Evolutionary conservation across 2,113 vertebrate species (phyloP), one percentile per base, ranked within the genome.

Genomic region (Acrocephalus kingi): DNA sequence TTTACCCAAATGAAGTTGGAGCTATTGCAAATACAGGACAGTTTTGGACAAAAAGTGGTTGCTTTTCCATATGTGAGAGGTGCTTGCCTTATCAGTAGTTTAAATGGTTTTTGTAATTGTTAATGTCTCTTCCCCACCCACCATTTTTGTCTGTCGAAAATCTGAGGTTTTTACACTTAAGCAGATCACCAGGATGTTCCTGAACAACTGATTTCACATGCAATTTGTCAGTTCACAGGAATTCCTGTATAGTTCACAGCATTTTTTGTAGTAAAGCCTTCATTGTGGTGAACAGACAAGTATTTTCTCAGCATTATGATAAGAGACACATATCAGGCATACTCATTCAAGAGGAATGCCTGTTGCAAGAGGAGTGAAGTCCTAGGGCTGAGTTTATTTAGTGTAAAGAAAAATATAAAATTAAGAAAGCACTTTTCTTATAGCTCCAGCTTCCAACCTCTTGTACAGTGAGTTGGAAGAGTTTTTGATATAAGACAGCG

Each of bases 401-500:
- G 84, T 73, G 84, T 74, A 88, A 95, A 75, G 73, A 64, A 94
- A 97, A 94, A 87, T 81, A 85, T 11, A 82, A 93, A 88, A 88
- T 90, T 66, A 92, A 93, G 66, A 72, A 49, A 58, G 24, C 43
- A 59, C 56, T 97, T 95, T 93, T 91, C 88, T 96, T 96, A 69
- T 6, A 27, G 80, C 80, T 96, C 72, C 61, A 67, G 66, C 91
- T 97, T 96, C 94, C 91, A 89, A 37, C 78, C 49, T 89, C 61
- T 84, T 89, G 84, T 73, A 91, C 88, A 93, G n/a, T 93, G 88
- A 92, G 76, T 84, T 97, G 97, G 96, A 98, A 96, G 84, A 73
- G 82, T 72, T 94, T 97, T 93, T 98, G 97, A 97, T 92, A 55
- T 10, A 88, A 98, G 89, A 97, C 96, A 97, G 88, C 48, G 27